A percentile compares a stretch with the other conserved stretches of the same genome.
Conservation (phyloP, 2,888 invertebrate genomes). For the Apodemia duryi region DNA sequence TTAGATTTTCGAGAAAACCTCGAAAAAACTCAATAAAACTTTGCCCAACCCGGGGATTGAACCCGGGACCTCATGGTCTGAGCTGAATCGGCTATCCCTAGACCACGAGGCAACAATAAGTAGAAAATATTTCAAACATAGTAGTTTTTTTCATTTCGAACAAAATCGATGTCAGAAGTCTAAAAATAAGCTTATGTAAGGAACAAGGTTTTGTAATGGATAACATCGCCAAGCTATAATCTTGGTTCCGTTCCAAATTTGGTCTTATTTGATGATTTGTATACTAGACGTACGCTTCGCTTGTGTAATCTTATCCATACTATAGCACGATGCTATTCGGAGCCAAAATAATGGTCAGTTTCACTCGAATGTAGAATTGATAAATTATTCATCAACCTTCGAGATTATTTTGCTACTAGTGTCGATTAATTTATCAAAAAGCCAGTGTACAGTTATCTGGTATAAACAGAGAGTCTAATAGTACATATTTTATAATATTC, state of each 20-base stretch:
- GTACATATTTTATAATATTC: too few species aligned
- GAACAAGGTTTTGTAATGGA: constrained; percentile 22
- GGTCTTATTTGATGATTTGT: constrained; percentile 33
- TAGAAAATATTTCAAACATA: too few species aligned
- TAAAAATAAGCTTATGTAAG: constrained; percentile 13
- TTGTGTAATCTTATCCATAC: constrained; percentile 31
- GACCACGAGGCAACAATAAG: too few species aligned
- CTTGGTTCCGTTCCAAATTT: constrained; percentile 36
- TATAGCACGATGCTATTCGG: constrained; percentile 27
- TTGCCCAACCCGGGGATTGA: too few species aligned
- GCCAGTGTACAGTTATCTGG: neutral
- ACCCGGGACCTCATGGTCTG: too few species aligned
- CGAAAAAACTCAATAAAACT: too few species aligned
- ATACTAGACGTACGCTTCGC: constrained; percentile 27
- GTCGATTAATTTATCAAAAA: neutral
- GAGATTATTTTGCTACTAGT: constrained; percentile 31
- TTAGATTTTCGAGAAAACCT: too few species aligned
- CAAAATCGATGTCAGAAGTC: neutral
- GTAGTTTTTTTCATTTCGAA: neutral
- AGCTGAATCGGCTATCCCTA: too few species aligned
- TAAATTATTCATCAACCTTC: constrained; percentile 48
- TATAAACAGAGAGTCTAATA: neutral
- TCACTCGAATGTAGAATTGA: constrained; percentile 34
- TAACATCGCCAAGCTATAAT: constrained; percentile 30
- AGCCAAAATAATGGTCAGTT: constrained; percentile 29